Evolutionary conservation across 2,888 invertebrate genomes (phyloP).

Genomic region (Mythimna lalbum): DNA sequence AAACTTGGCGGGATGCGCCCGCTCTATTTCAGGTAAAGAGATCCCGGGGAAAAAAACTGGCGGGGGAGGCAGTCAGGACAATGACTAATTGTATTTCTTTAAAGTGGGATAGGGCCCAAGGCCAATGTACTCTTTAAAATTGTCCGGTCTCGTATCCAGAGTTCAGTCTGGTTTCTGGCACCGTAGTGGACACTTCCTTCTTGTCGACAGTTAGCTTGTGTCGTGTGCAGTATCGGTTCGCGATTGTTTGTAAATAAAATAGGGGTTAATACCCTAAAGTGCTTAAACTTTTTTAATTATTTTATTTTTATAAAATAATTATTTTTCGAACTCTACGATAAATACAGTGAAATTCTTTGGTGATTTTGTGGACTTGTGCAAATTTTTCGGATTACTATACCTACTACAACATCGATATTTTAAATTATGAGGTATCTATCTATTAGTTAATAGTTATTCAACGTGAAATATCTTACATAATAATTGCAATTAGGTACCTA

Average conservation of each 20-base stretch:
- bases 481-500: slow-evolving; percentile 6
- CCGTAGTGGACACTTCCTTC: slow-evolving; percentile 81
- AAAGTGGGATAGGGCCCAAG: slow-evolving; percentile 84
- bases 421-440: slow-evolving; percentile 36
- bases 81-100: slow-evolving; percentile 78
- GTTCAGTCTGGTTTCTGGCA: slow-evolving; percentile 87
- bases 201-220: slow-evolving; percentile 53
- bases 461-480: neutral
- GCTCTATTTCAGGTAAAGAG: slow-evolving; percentile 58
- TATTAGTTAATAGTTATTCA: neutral
- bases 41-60: slow-evolving; percentile 65
- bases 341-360: slow-evolving; percentile 38
- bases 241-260: slow-evolving; percentile 83
- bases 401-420: slow-evolving; percentile 16
- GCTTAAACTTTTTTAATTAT: slow-evolving; percentile 28
- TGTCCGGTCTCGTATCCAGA: slow-evolving; percentile 83
- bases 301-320: slow-evolving; percentile 37
- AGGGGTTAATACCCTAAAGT: slow-evolving; percentile 75
- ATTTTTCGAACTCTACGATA: slow-evolving; percentile 22
- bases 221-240: slow-evolving; percentile 60
- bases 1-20: slow-evolving; percentile 70
- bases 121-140: slow-evolving; percentile 87
- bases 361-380: slow-evolving; percentile 50
- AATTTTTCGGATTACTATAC: slow-evolving; percentile 28
- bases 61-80: slow-evolving; percentile 72